These are phyloP conservation scores for Coluber constrictor DNA, from an alignment of 2,797 vertebrate genomes.

Conservation along the genomic window DNA sequence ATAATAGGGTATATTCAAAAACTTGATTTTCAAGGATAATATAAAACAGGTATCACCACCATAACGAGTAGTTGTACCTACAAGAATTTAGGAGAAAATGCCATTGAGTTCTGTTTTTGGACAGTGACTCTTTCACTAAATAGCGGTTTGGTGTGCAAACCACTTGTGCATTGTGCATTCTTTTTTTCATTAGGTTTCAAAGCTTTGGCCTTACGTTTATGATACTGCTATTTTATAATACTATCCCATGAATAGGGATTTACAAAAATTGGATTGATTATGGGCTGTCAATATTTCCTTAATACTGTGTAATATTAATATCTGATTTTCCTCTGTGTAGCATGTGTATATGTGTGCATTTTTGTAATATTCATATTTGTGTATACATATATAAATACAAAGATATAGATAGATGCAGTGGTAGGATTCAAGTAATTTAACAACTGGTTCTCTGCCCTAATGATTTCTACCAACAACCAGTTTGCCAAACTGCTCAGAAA, in stretches of 20 bases:
- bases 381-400: background rate
- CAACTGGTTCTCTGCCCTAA: no score
- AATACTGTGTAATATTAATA: background rate
- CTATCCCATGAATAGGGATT: background rate
- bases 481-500: no score
- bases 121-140: background rate
- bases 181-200: background rate
- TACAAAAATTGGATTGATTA: background rate
- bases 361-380: background rate
- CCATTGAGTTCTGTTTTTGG: background rate
- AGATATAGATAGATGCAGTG: background rate
- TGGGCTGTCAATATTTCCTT: background rate
- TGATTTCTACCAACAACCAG: no score
- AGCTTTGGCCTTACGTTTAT: background rate
- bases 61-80: background rate
- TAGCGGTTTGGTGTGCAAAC: background rate
- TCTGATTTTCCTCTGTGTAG: background rate
- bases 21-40: background rate
- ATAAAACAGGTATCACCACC: background rate
- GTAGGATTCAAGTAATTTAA: no score
- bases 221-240: background rate
- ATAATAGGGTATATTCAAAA: constrained; percentile 34
- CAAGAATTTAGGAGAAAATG: background rate
- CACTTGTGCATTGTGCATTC: background rate
- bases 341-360: background rate